phyloP scores from a whole-genome alignment of 2,888 invertebrate genomes.

The Eupithecia centaureata region DNA sequence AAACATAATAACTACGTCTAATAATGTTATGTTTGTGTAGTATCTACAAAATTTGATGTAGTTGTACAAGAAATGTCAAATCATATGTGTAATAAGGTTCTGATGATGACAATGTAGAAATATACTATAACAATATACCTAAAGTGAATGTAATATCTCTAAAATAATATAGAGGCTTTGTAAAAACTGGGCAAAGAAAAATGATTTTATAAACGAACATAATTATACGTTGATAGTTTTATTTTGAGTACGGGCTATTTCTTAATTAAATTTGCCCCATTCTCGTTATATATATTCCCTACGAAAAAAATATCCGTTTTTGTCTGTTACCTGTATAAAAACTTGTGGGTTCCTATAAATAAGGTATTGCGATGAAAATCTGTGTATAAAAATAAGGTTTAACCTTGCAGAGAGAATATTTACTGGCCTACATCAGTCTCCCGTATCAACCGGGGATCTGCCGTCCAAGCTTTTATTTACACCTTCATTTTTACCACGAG shows the following conservation, averaged over 20 bases:
- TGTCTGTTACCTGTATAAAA: neutral
- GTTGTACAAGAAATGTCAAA: neutral
- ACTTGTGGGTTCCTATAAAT: neutral
- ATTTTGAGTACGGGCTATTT: too few species aligned
- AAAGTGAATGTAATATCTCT: too few species aligned
- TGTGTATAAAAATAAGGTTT: slow-evolving; percentile 36
- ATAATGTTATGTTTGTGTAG: neutral
- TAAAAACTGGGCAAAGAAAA: too few species aligned
- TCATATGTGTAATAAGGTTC: neutral
- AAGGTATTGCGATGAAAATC: slow-evolving; percentile 24
- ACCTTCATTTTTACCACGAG: neutral
- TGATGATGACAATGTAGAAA: neutral
- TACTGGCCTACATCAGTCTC: slow-evolving; percentile 63
- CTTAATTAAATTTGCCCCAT: too few species aligned
- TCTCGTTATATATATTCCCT: neutral
- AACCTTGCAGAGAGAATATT: slow-evolving; percentile 44
- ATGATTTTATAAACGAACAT: too few species aligned
- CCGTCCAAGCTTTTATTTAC: slow-evolving; percentile 7
- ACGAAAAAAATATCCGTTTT: too few species aligned
- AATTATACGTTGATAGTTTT: too few species aligned
- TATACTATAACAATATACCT: too few species aligned
- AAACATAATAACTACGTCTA: neutral
- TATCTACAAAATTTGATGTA: slow-evolving; percentile 29
- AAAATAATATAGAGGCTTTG: too few species aligned
- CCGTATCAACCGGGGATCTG: slow-evolving; percentile 46